Conservation (phyloP, 2,797 vertebrate genomes). For the Gadopsis marmoratus region DNA sequence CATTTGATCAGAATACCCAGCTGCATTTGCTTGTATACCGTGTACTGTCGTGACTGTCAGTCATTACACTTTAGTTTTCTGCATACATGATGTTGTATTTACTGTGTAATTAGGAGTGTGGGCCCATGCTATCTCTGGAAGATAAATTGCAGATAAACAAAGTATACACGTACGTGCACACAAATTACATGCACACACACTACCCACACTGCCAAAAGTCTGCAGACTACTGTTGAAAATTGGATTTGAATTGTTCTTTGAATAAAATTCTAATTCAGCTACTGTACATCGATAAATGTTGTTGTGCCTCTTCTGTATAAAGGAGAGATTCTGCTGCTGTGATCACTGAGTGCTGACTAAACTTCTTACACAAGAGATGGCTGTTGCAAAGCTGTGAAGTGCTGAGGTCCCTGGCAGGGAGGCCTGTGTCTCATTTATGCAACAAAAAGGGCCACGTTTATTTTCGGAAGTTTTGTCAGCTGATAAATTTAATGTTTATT, state of each 20-base stretch:
- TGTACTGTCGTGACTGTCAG: not conserved
- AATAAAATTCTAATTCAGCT: slow-evolving; percentile 9
- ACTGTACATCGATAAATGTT: slow-evolving; percentile 1
- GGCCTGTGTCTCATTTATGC: slow-evolving; percentile 35
- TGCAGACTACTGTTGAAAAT: not conserved
- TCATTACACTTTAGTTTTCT: slow-evolving; percentile 1
- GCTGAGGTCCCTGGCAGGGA: slow-evolving; percentile 22
- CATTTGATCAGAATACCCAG: not conserved
- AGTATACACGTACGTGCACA: not conserved
- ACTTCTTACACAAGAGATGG: slow-evolving; percentile 22
- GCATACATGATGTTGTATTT: slow-evolving; percentile 8
- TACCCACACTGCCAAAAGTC: not conserved
- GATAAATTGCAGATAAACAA: too few relatives aligned
- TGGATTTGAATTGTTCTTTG: not conserved
- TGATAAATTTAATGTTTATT: slow-evolving; percentile 21
- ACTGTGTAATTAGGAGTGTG: not conserved
- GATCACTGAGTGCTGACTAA: slow-evolving; percentile 37
- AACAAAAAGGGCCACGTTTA: slow-evolving; percentile 27
- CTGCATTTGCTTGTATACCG: not conserved
- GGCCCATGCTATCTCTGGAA: too few relatives aligned
- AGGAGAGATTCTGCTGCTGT: slow-evolving; percentile 17
- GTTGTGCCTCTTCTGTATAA: slow-evolving; percentile 10
- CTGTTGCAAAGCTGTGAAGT: slow-evolving; percentile 33
- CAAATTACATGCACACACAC: not conserved
- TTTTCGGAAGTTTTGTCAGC: slow-evolving; percentile 38